Conservation (phyloP, 2,113 vertebrate genomes). For the Hypomesus transpacificus region DNA sequence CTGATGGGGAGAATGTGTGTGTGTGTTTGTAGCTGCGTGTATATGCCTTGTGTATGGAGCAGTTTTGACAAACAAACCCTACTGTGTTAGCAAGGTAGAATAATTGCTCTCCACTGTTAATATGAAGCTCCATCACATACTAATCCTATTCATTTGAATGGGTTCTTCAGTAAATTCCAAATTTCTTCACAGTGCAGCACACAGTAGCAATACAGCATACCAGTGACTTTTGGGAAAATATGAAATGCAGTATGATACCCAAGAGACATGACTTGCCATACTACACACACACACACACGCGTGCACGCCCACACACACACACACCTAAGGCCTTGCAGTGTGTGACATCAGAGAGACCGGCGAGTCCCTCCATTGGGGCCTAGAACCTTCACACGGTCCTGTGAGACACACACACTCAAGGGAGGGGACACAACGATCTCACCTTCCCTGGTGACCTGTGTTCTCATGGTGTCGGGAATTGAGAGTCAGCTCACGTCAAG, state of each 20-base stretch:
- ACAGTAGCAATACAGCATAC: too few relatives aligned
- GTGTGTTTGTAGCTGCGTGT: background rate
- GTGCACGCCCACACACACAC: conserved; percentile 34
- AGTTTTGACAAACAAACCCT: background rate
- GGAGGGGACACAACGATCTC: background rate
- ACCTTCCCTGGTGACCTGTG: background rate
- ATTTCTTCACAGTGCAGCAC: too few relatives aligned
- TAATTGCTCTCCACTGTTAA: background rate
- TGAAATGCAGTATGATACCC: too few relatives aligned
- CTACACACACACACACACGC: too few relatives aligned
- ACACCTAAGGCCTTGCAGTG: conserved; percentile 34
- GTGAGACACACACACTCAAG: conserved; percentile 21
- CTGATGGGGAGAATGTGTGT: conserved; percentile 7
- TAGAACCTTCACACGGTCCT: conserved; percentile 20
- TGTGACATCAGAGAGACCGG: conserved; percentile 50
- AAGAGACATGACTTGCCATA: too few relatives aligned
- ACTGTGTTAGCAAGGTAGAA: background rate
- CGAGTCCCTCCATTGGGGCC: conserved; percentile 38
- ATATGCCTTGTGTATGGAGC: background rate
- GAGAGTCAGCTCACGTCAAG: too few relatives aligned
- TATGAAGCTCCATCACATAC: background rate
- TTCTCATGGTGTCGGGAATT: too few relatives aligned
- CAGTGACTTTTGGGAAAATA: background rate
- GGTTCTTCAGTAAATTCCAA: too few relatives aligned
- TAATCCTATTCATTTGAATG: background rate